phyloP scores from a whole-genome alignment of 2,888 invertebrate genomes.

The Amaurobius ferox region DNA sequence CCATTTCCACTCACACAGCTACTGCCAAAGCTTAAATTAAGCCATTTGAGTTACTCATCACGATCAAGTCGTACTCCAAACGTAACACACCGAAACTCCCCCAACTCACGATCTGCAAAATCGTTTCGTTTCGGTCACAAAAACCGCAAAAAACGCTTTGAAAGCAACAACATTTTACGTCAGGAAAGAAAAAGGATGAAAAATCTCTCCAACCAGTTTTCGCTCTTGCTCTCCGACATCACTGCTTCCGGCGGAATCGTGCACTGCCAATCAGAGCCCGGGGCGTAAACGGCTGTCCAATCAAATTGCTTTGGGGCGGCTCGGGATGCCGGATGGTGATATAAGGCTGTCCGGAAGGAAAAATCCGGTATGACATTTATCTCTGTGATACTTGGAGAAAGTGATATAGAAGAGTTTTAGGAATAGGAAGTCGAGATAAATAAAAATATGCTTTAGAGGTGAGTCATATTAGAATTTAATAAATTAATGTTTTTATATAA shows the following conservation, averaged over 20 bases:
- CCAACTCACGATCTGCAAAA: not conserved
- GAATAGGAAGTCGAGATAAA: no score
- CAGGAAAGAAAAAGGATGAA: slow-evolving; percentile 15
- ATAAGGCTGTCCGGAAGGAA: slow-evolving; percentile 57
- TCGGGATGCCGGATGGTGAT: slow-evolving; percentile 42
- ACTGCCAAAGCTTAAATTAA: not conserved
- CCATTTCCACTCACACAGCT: not conserved
- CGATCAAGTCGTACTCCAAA: not conserved
- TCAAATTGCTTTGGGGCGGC: slow-evolving; percentile 25
- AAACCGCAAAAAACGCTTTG: not conserved
- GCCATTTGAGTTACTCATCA: not conserved
- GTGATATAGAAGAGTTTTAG: no score
- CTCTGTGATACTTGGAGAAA: slow-evolving; percentile 36
- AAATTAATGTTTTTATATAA: no score
- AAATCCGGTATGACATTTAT: slow-evolving; percentile 43
- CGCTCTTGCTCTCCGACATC: slow-evolving; percentile 39
- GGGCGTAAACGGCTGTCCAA: slow-evolving; percentile 55
- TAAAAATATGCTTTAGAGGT: no score
- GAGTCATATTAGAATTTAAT: no score
- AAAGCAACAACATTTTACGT: not conserved
- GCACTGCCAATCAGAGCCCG: slow-evolving; percentile 65
- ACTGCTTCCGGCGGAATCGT: slow-evolving; percentile 68
- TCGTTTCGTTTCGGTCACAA: slow-evolving; percentile 1
- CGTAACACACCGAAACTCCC: not conserved
- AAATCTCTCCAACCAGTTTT: slow-evolving; percentile 35